Conservation (phyloP, 2,888 invertebrate species). For the Schizaphis graminum region DNA sequence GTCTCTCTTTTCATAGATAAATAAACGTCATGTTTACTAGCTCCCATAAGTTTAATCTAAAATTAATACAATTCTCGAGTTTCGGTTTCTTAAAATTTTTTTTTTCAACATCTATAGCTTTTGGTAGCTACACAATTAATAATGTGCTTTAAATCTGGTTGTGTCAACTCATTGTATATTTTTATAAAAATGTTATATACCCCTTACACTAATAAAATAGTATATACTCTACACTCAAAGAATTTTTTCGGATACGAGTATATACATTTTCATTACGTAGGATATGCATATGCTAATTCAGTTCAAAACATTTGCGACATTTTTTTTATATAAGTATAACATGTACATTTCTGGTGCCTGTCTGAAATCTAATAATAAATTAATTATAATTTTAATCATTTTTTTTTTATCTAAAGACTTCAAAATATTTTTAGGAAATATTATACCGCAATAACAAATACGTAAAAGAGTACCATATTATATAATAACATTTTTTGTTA, state of each 20-base stretch:
- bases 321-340: neutral
- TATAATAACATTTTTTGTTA: neutral
- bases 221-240: neutral
- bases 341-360: neutral
- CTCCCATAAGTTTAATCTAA: neutral
- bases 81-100: neutral
- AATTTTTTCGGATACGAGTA: neutral
- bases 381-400: neutral
- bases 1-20: neutral
- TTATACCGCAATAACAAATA: neutral
- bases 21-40: constrained; percentile 5
- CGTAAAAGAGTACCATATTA: neutral
- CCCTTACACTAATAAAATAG: neutral
- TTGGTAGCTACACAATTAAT: neutral
- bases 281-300: neutral
- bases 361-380: neutral
- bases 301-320: neutral
- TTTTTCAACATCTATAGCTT: constrained; percentile 27
- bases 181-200: neutral
- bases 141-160: neutral
- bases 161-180: constrained; percentile 4
- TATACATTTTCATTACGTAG: constrained; percentile 1
- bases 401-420: neutral
- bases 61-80: constrained; percentile 23
- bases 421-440: neutral